A percentile compares a stretch with the other conserved stretches of the same genome.
Evolutionary conservation across 2,113 vertebrate species (phyloP).

Genomic region (Channa maculata): DNA sequence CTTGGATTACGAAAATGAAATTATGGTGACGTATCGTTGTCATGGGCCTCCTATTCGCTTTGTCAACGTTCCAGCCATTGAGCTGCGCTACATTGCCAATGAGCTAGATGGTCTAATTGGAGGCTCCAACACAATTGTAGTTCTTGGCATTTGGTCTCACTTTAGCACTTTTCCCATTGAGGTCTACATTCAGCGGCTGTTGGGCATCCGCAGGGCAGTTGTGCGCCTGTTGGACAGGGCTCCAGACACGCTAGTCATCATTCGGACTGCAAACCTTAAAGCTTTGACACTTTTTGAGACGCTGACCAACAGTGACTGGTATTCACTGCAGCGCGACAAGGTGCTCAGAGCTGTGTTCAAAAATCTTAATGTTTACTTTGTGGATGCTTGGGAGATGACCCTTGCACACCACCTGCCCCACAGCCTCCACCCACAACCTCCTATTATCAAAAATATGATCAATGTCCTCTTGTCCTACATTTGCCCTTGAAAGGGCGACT

Average conservation of each 20-base stretch:
- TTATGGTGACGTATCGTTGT: constrained; percentile 87
- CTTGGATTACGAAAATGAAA: constrained; percentile 87
- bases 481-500: constrained; percentile 78
- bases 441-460: constrained; percentile 92
- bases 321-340: constrained; percentile 86
- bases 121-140: constrained; percentile 86
- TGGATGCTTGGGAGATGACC: constrained; percentile 96
- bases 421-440: constrained; percentile 87
- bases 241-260: constrained; percentile 86
- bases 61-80: constrained; percentile 77
- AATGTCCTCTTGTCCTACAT: constrained; percentile 88
- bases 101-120: constrained; percentile 88
- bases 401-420: constrained; percentile 90
- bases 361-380: constrained; percentile 86
- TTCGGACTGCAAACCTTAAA: constrained; percentile 90
- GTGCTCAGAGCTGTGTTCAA: constrained; percentile 91
- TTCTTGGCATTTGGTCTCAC: constrained; percentile 91
- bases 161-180: constrained; percentile 91
- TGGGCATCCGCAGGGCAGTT: constrained; percentile 88
- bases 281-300: constrained; percentile 84
- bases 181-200: constrained; percentile 88
- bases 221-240: constrained; percentile 87
- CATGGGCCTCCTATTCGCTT: constrained; percentile 93
- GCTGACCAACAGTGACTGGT: constrained; percentile 94
- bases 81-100: constrained; percentile 90